Evolutionary conservation across 1,140 invertebrate species (phyloP), one percentile per base, ranked within the genome.

Genomic region (Neuroterus valhalla): DNA sequence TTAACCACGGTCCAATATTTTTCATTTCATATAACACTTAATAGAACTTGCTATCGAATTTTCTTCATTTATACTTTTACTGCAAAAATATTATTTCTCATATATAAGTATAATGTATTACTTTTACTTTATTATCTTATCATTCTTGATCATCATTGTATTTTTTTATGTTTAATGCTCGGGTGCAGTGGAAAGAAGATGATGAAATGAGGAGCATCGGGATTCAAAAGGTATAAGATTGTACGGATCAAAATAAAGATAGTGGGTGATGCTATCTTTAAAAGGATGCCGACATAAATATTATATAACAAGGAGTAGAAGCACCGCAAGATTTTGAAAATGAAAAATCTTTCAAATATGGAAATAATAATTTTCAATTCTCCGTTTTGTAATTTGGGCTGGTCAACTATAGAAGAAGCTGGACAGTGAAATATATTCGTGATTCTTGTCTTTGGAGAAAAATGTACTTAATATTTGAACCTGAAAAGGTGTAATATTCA

Each of bases 321-420:
- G 19, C 45, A 19, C 42, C 26, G 43, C 11, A 23, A 23, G 45
- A 77, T 72, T 74, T 72, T 75, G 74, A 68, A 77, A 75, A 78
- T 78, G 79, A 78, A 77, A 77, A 81, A 81, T 81, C 77, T 70
- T 44, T 62, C 14, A 52, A 78, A 69, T 81, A 77, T 81, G 79
- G 19, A 77, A 81, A 78, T 81, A 12, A 45, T 66, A 72, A 66
- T 72, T 66, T 72, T 66, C 71, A 62, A 71, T 44, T 42, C 23
- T 44, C 19, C 42, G n/a, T 70, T 26, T 15, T n/a, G 15, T 46
- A 23, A 46, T 42, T 46, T 75, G 68, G 44, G 38, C 26, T 71
- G 4, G 10, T 8, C 46, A 55, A 55, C 69, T 6, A 52, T 67
- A 31, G 50, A 21, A 69, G 66, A 50, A 71, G 8, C 45, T 21